Conservation (phyloP, 2,888 invertebrate genomes). For the Tyria jacobaeae region DNA sequence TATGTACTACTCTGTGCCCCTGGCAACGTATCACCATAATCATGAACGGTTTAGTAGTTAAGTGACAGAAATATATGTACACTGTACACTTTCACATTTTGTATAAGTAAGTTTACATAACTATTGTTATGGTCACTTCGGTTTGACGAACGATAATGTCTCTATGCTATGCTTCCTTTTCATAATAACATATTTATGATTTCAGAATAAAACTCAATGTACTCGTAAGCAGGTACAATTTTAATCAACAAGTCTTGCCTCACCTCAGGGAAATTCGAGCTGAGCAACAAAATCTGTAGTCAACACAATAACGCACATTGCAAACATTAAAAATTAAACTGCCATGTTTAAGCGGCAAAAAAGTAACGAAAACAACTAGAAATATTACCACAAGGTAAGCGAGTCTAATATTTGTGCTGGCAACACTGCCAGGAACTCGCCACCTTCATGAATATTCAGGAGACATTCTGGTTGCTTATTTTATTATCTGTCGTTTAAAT, state of each 20-base stretch:
- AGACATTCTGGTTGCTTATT: slow-evolving; percentile 30
- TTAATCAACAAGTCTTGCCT: slow-evolving; percentile 4
- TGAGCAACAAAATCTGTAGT: not conserved
- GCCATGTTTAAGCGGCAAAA: slow-evolving; percentile 6
- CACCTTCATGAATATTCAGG: slow-evolving; percentile 49
- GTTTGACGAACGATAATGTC: not conserved
- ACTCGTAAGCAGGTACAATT: not conserved
- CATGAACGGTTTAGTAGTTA: no score
- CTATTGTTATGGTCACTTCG: not conserved
- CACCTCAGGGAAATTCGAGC: not conserved
- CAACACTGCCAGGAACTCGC: slow-evolving; percentile 29
- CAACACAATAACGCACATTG: slow-evolving; percentile 2
- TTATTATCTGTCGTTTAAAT: slow-evolving; percentile 39
- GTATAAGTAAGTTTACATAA: no score
- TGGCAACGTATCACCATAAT: no score
- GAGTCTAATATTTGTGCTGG: slow-evolving; percentile 42
- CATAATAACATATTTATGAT: not conserved
- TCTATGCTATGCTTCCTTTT: not conserved
- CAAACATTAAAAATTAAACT: slow-evolving; percentile 25
- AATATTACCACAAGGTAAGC: slow-evolving; percentile 50
- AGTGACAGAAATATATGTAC: no score
- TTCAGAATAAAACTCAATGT: not conserved
- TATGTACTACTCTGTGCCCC: no score
- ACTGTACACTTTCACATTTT: no score
- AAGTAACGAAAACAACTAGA: slow-evolving; percentile 39